These are phyloP conservation scores for Prorops nasuta DNA, from an alignment of 1,140 invertebrate genomes.

Conservation along the genomic window DNA sequence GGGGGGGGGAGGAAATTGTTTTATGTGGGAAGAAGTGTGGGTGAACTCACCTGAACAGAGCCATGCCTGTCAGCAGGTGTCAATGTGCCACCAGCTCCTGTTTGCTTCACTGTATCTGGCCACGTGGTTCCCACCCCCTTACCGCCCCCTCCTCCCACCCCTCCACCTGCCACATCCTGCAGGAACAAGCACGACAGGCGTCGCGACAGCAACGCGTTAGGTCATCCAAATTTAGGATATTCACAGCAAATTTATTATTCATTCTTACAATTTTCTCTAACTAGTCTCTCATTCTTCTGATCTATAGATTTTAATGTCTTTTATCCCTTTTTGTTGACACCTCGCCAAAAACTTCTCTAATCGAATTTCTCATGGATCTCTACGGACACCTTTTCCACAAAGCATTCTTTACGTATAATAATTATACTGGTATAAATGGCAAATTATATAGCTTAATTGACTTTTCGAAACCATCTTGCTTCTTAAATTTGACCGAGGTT, in stretches of 20 bases:
- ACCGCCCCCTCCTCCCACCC: slow-evolving; percentile 60
- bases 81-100: slow-evolving; percentile 70
- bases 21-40: too few species aligned
- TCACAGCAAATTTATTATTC: background rate
- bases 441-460: too few species aligned
- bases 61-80: slow-evolving; percentile 92
- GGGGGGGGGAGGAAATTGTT: slow-evolving; percentile 8
- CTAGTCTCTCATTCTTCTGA: slow-evolving; percentile 1
- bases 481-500: too few species aligned
- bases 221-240: slow-evolving; percentile 4
- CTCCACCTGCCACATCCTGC: slow-evolving; percentile 57
- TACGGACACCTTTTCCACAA: too few species aligned
- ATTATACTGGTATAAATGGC: too few species aligned
- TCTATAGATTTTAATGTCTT: background rate
- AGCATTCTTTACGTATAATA: too few species aligned
- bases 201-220: slow-evolving; percentile 42
- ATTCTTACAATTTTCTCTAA: too few species aligned
- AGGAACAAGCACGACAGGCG: slow-evolving; percentile 52
- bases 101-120: slow-evolving; percentile 62
- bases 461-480: too few species aligned
- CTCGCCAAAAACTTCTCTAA: background rate
- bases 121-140: slow-evolving; percentile 64
- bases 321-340: background rate
- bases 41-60: slow-evolving; percentile 82
- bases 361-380: too few species aligned